Evolutionary conservation across 1,140 invertebrate species (phyloP).

Genomic region (Drosophila parabipectinata): DNA sequence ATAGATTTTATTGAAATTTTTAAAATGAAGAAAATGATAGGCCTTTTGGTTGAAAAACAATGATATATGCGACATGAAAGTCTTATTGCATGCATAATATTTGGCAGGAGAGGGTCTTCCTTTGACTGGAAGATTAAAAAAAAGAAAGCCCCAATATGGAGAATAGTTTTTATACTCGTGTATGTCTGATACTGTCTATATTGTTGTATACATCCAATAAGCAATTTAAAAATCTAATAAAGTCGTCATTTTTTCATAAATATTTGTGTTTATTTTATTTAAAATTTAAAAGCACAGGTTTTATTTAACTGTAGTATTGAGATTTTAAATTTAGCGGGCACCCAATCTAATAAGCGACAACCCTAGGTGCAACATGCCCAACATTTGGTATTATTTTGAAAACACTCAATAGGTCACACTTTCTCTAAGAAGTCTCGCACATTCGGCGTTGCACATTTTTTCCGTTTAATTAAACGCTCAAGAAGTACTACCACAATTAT

Average conservation of each 20-base stretch:
- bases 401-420: constrained; percentile 4
- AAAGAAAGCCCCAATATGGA: constrained; percentile 19
- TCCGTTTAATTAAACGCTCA: constrained; percentile 18
- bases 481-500: constrained; percentile 45
- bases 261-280: too few relatives aligned
- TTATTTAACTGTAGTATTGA: not conserved
- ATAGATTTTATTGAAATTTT: constrained; percentile 79
- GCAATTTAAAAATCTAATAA: constrained; percentile 75
- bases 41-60: constrained; percentile 68
- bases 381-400: not conserved
- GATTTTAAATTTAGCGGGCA: not conserved
- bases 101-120: constrained; percentile 38
- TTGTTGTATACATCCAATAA: constrained; percentile 69
- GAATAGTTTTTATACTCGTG: constrained; percentile 47
- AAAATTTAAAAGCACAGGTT: too few relatives aligned
- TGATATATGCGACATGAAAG: constrained; percentile 55
- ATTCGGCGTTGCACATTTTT: constrained; percentile 52
- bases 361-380: not conserved
- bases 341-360: not conserved
- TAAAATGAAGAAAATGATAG: constrained; percentile 49
- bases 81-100: constrained; percentile 60
- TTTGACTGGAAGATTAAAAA: constrained; percentile 28
- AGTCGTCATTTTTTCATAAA: constrained; percentile 68
- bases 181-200: constrained; percentile 68
- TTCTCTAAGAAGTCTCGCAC: not conserved